A percentile compares a stretch with the other conserved stretches of the same genome.
These are phyloP conservation scores for Triplophysa siluroides DNA, from an alignment of 2,113 vertebrate genomes.

Conservation along the genomic window DNA sequence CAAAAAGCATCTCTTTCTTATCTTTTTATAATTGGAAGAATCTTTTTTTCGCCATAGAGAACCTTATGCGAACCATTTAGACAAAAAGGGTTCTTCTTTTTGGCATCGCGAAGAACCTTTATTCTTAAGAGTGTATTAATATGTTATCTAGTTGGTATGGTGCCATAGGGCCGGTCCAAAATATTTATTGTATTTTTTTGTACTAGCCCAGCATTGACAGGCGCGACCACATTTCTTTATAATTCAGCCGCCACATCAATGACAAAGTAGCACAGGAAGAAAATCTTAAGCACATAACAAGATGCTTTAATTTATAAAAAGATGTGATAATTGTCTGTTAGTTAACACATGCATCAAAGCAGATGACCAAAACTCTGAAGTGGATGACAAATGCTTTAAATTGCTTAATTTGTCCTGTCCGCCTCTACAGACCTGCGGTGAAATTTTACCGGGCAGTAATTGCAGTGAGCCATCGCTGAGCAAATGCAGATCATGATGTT, in stretches of 20 bases:
- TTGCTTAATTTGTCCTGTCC: conserved; percentile 31
- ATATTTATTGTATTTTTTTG: no score
- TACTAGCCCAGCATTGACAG: no score
- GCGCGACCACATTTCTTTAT: no score
- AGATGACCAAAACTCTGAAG: neutral
- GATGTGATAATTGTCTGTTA: conserved; percentile 26
- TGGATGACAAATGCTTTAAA: neutral
- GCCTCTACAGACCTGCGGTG: neutral
- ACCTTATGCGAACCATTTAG: no score
- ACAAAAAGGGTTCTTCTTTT: no score
- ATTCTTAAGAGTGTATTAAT: no score
- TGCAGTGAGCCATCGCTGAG: conserved; percentile 9
- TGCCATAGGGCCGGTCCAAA: no score
- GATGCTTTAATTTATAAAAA: conserved; percentile 11
- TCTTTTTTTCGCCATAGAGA: no score
- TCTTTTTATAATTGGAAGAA: no score
- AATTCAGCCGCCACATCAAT: neutral
- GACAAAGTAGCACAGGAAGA: neutral
- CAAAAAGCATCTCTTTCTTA: no score
- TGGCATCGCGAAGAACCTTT: no score
- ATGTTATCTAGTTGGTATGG: no score
- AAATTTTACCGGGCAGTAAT: conserved; percentile 31
- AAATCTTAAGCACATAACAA: neutral
- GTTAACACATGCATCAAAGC: neutral
- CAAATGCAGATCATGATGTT: conserved; percentile 12